Evolutionary conservation across 2,797 vertebrate genomes (phyloP).

Genomic region (Acanthurus leucopareius): DNA sequence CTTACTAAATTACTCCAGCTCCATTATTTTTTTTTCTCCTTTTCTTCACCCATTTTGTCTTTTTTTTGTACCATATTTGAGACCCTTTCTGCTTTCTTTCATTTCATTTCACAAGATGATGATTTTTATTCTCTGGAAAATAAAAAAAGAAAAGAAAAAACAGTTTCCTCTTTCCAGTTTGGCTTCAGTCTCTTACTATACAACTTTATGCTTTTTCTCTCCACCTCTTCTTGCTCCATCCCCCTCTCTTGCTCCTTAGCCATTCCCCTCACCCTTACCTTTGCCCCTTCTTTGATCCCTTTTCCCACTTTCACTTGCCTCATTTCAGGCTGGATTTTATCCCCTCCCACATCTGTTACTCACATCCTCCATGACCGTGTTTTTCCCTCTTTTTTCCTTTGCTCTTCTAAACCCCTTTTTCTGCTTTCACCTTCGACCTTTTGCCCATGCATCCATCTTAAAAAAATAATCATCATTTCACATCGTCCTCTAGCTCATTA

Average conservation of each 20-base stretch:
- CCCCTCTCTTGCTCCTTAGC: constrained; percentile 5
- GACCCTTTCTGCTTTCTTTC: background rate
- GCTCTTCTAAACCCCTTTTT: background rate
- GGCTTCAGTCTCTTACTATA: background rate
- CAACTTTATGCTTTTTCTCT: background rate
- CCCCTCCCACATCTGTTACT: constrained; percentile 3
- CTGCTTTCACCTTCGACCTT: constrained; percentile 27
- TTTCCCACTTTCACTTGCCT: constrained; percentile 5
- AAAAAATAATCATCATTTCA: constrained; percentile 18
- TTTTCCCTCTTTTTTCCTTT: background rate
- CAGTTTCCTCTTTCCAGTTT: background rate
- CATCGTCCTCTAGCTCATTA: background rate
- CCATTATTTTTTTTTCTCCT: constrained; percentile 32
- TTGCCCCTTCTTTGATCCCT: background rate
- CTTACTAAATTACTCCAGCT: constrained; percentile 23
- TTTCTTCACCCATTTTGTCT: background rate
- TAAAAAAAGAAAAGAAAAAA: no score
- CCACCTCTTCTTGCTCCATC: background rate
- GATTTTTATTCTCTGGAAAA: background rate
- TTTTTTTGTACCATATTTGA: constrained; percentile 26
- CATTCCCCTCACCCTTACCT: background rate
- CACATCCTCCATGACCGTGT: background rate
- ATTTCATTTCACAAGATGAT: constrained; percentile 20
- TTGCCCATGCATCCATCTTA: background rate
- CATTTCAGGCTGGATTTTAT: background rate